Conservation (phyloP, 1,140 invertebrate species). For the Rhysida immarginata region DNA sequence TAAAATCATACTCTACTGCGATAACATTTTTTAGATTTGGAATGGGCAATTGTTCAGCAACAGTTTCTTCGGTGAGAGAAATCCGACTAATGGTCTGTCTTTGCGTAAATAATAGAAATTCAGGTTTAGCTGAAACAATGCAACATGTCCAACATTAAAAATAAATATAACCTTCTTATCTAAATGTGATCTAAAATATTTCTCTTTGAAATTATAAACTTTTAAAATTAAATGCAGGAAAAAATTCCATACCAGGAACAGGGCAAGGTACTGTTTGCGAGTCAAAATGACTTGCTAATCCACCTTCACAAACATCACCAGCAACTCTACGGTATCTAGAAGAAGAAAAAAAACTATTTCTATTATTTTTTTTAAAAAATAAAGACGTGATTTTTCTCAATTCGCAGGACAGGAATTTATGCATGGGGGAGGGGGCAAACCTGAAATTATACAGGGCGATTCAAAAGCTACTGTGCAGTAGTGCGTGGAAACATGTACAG, state of each 20-base stretch:
- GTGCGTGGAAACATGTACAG: no score
- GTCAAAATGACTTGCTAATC: constrained; percentile 48
- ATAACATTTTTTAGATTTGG: constrained; percentile 58
- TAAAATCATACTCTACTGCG: constrained; percentile 73
- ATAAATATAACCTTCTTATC: no score
- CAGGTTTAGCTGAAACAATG: constrained; percentile 38
- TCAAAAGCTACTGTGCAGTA: no score
- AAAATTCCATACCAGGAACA: constrained; percentile 27
- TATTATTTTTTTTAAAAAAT: no score
- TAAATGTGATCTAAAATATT: no score
- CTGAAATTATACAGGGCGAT: no score
- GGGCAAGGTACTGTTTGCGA: constrained; percentile 48
- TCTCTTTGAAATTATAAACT: no score
- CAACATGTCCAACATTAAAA: neutral
- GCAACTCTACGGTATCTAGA: constrained; percentile 54
- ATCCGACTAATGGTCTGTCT: constrained; percentile 56
- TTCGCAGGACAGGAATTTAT: no score
- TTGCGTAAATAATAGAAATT: constrained; percentile 63
- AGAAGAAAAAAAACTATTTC: constrained; percentile 8
- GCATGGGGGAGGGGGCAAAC: no score
- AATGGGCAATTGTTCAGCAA: constrained; percentile 47
- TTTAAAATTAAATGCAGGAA: no score
- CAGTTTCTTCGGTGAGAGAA: constrained; percentile 35
- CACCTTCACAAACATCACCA: constrained; percentile 57
- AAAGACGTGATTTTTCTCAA: no score